These are phyloP conservation scores for Atrina japonica DNA, from an alignment of 2,888 invertebrate species.

Conservation along the genomic window DNA sequence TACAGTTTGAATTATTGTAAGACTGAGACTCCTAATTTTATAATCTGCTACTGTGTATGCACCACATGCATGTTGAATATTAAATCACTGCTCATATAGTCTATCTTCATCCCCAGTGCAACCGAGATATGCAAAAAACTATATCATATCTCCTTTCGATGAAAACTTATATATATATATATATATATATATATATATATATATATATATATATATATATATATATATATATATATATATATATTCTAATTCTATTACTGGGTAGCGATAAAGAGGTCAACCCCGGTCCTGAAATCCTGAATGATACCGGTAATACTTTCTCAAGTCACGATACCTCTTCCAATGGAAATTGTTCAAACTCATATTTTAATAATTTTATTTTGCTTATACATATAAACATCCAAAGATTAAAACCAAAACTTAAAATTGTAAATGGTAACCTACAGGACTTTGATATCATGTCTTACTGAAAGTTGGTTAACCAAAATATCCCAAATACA, in stretches of 20 bases:
- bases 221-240: no score
- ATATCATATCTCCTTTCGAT: no score
- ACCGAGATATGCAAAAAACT: no score
- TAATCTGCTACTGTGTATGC: no score
- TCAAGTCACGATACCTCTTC: not conserved
- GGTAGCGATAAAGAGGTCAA: not conserved
- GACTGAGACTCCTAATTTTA: no score
- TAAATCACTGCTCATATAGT: no score
- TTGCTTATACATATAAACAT: not conserved
- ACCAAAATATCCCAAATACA: not conserved
- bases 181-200: no score
- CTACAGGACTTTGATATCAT: slow-evolving; percentile 3
- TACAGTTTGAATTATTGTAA: no score
- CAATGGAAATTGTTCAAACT: not conserved
- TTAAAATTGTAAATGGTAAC: not conserved
- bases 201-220: no score
- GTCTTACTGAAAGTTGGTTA: not conserved
- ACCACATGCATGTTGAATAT: no score
- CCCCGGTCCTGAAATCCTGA: not conserved
- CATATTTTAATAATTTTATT: not conserved
- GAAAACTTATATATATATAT: no score
- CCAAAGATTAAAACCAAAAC: slow-evolving; percentile 3
- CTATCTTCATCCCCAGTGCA: no score
- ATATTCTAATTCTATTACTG: not conserved
- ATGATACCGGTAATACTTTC: not conserved